Percentiles rank a stretch among this genome's conserved stretches.
These are phyloP conservation scores for Cossypha polioptera DNA, from an alignment of 2,797 vertebrate species.

Conservation along the genomic window DNA sequence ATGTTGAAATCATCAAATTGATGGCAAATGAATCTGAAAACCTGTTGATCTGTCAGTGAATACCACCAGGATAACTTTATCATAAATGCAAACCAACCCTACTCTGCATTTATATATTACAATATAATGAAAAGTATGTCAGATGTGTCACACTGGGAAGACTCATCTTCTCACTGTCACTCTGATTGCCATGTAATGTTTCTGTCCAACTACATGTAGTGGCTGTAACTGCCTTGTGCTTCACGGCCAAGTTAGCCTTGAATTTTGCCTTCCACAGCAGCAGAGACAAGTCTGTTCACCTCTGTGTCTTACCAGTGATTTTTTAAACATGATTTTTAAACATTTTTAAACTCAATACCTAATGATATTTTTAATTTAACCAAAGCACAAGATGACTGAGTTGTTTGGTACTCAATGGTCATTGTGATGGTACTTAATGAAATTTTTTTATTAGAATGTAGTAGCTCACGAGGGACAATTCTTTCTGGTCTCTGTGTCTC, in stretches of 20 bases:
- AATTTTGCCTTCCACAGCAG: neutral
- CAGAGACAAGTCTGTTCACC: neutral
- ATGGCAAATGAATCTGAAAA: neutral
- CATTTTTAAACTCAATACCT: neutral
- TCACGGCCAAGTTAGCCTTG: neutral
- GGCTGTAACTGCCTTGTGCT: neutral
- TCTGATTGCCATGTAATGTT: neutral
- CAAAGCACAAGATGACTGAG: neutral
- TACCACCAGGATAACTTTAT: neutral
- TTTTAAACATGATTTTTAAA: too few species aligned
- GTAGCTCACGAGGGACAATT: neutral
- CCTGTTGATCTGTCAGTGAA: neutral
- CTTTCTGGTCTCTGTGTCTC: neutral
- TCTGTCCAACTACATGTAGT: neutral
- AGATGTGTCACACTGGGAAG: neutral
- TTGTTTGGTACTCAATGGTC: neutral
- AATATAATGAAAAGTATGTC: neutral
- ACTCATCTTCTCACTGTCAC: neutral
- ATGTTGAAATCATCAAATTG: neutral
- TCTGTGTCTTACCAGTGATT: neutral
- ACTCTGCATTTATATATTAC: neutral
- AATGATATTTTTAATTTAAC: neutral
- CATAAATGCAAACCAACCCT: neutral
- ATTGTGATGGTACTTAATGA: neutral
- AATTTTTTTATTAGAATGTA: neutral